phyloP scores from a whole-genome alignment of 2,888 invertebrate genomes.

The Pristionchus exspectatus region DNA sequence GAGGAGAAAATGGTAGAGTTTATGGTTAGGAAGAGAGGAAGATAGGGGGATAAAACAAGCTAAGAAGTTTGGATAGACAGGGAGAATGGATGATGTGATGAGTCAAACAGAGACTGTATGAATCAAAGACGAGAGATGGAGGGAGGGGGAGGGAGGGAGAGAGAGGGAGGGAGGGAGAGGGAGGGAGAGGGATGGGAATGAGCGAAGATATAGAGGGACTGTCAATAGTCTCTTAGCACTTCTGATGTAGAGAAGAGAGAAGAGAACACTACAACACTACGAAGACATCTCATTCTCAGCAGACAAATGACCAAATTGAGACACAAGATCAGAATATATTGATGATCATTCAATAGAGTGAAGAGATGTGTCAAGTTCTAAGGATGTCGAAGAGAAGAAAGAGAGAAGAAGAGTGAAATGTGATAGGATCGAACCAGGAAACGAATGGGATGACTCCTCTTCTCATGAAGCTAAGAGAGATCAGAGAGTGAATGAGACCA shows the following conservation, averaged over 20 bases:
- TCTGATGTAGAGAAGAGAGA: conserved; percentile 1
- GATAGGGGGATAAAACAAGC: not conserved
- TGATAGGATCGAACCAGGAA: conserved; percentile 17
- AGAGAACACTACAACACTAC: not conserved
- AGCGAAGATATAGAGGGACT: not conserved
- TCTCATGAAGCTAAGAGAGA: not conserved
- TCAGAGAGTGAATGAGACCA: not conserved
- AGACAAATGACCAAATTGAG: not conserved
- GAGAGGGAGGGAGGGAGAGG: not conserved
- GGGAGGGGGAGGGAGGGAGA: not conserved
- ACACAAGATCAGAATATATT: not conserved
- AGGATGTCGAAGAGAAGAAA: not conserved
- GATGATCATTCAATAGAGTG: not conserved
- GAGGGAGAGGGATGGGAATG: not conserved
- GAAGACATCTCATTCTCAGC: not conserved
- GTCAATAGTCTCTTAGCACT: conserved; percentile 25
- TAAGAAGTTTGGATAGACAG: not conserved
- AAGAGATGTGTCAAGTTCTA: not conserved
- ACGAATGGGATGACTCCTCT: not conserved
- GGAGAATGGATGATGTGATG: not conserved
- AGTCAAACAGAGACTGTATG: conserved; percentile 6
- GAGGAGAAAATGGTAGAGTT: not conserved
- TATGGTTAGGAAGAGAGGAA: not conserved
- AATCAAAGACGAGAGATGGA: not conserved
- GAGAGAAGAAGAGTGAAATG: not conserved